Conservation (phyloP, 2,113 vertebrate genomes). For the Cebidichthys violaceus region DNA sequence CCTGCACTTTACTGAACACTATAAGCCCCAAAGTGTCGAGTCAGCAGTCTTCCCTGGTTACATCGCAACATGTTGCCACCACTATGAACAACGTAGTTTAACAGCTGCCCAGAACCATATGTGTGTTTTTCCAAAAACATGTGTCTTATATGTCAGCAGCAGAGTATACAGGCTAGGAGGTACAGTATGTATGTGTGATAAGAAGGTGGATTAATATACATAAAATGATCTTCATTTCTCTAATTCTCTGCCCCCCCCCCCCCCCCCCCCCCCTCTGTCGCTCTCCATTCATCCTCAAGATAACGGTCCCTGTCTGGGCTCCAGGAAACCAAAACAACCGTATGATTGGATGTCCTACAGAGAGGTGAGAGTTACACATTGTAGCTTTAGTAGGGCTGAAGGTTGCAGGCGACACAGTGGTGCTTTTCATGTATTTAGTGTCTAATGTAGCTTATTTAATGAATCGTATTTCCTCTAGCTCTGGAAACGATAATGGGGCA, state of each 20-base stretch:
- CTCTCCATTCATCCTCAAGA: conserved; percentile 74
- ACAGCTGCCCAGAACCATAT: neutral
- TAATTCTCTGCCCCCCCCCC: too few relatives aligned
- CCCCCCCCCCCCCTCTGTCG: neutral
- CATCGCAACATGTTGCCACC: neutral
- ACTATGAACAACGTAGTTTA: neutral
- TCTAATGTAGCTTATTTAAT: neutral
- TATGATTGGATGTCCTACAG: conserved; percentile 95
- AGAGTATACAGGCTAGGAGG: neutral
- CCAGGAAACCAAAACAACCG: conserved; percentile 90
- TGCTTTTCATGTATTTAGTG: neutral
- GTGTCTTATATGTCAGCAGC: neutral
- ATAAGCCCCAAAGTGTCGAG: neutral
- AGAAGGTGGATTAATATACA: neutral
- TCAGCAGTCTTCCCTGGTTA: neutral
- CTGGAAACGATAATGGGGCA: neutral
- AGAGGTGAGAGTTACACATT: conserved; percentile 82
- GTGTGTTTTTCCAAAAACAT: neutral
- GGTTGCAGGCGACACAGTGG: neutral
- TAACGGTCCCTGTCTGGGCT: conserved; percentile 91
- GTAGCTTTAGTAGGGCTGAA: neutral
- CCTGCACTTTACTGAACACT: neutral
- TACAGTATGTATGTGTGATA: neutral
- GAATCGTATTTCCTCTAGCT: neutral
- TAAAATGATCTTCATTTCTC: neutral